These are phyloP conservation scores for Calliphora vomitoria DNA, from an alignment of 2,888 invertebrate species.

Conservation along the genomic window DNA sequence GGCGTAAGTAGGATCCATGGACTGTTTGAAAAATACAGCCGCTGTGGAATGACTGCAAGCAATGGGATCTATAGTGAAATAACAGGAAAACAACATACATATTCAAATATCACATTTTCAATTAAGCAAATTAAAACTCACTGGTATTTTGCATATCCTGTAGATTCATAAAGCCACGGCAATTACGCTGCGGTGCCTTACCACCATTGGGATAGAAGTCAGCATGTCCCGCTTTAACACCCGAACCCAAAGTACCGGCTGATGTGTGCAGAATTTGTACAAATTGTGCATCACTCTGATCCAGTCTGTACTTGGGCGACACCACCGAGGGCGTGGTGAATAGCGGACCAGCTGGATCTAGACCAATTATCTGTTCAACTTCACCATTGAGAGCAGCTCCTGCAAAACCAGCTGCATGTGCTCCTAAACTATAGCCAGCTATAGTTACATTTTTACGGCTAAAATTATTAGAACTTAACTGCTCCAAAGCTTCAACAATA, in stretches of 20 bases:
- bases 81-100: conserved; percentile 16
- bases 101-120: background rate
- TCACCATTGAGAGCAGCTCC: conserved; percentile 80
- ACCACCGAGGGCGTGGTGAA: conserved; percentile 82
- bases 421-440: conserved; percentile 83
- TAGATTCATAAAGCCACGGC: conserved; percentile 78
- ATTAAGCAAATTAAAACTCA: conserved; percentile 74
- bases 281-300: conserved; percentile 81
- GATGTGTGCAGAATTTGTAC: conserved; percentile 84
- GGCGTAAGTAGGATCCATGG: conserved; percentile 81
- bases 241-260: conserved; percentile 81
- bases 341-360: conserved; percentile 84
- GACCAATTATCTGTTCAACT: conserved; percentile 83
- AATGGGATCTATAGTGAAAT: conserved; percentile 79
- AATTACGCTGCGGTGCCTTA: conserved; percentile 82
- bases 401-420: conserved; percentile 83
- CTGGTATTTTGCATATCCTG: conserved; percentile 81
- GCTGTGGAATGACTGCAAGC: conserved; percentile 83
- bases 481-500: conserved; percentile 81
- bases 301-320: conserved; percentile 80
- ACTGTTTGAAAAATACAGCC: conserved; percentile 82
- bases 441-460: conserved; percentile 81
- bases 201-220: conserved; percentile 84
- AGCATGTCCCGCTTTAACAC: conserved; percentile 82
- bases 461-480: conserved; percentile 77